Evolutionary conservation across 2,113 vertebrate species (phyloP).

Genomic region (Prolemur simus): DNA sequence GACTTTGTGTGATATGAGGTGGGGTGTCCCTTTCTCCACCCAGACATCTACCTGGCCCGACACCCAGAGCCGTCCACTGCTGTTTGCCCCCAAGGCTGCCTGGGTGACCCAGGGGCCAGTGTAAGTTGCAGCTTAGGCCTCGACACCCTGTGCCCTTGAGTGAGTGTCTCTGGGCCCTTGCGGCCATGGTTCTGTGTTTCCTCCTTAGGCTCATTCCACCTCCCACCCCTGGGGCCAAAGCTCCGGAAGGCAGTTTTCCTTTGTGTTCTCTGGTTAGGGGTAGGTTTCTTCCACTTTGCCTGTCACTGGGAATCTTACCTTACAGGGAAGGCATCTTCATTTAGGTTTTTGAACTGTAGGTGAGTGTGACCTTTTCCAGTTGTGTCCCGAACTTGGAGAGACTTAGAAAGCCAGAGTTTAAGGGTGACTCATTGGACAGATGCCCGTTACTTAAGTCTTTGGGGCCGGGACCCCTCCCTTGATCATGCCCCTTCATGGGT

Average conservation of each 20-base stretch:
- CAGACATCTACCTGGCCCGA: not conserved
- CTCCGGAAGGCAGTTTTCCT: not conserved
- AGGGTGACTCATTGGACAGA: not conserved
- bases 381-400: not conserved
- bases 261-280: not conserved
- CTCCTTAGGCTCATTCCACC: not conserved
- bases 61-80: not conserved
- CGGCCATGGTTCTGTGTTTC: not conserved
- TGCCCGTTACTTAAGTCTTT: not conserved
- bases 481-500: not conserved
- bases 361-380: not conserved
- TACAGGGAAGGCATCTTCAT: too few relatives aligned
- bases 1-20: not conserved
- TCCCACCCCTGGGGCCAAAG: too few relatives aligned
- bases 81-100: too few relatives aligned
- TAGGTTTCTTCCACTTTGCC: not conserved
- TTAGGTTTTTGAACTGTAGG: not conserved
- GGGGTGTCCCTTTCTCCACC: not conserved
- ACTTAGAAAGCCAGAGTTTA: not conserved
- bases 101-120: not conserved
- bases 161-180: too few relatives aligned
- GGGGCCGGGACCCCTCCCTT: not conserved
- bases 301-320: not conserved
- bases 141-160: too few relatives aligned
- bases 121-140: not conserved